Percentiles rank a stretch among this genome's conserved stretches.
phyloP scores from a whole-genome alignment of 2,888 invertebrate genomes.

The Caenorhabditis plicata region DNA sequence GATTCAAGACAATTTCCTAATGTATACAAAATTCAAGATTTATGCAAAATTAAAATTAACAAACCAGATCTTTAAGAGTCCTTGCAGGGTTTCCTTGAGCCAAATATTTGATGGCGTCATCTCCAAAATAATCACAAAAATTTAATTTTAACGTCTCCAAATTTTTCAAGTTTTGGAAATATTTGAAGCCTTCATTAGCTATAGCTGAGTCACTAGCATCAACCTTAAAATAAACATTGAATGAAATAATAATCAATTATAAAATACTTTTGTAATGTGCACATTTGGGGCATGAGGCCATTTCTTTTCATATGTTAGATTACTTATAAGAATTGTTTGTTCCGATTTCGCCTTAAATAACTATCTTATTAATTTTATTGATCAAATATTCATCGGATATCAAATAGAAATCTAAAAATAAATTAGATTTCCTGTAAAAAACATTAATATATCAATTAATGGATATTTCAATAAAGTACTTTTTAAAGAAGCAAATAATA shows the following conservation, averaged over 20 bases:
- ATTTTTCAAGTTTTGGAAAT: constrained; percentile 50
- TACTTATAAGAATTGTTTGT: constrained; percentile 13
- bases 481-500: too few relatives aligned
- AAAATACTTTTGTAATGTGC: constrained; percentile 37
- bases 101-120: constrained; percentile 51
- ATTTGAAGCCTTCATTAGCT: constrained; percentile 58
- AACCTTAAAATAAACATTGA: constrained; percentile 27
- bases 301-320: constrained; percentile 32
- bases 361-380: neutral
- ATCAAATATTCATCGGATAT: neutral
- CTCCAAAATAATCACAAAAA: constrained; percentile 63
- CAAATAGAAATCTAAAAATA: too few relatives aligned
- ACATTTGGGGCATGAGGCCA: constrained; percentile 44
- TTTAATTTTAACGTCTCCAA: constrained; percentile 53
- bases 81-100: constrained; percentile 47
- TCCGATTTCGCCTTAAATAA: neutral
- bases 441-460: too few relatives aligned
- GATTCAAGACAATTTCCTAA: constrained; percentile 61
- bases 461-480: neutral
- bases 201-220: constrained; percentile 63
- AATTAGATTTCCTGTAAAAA: too few relatives aligned
- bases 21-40: neutral
- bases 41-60: neutral
- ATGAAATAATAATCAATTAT: constrained; percentile 1
- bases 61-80: constrained; percentile 52